phyloP scores from a whole-genome alignment of 2,797 vertebrate species.

The Enteromius viviparus region DNA sequence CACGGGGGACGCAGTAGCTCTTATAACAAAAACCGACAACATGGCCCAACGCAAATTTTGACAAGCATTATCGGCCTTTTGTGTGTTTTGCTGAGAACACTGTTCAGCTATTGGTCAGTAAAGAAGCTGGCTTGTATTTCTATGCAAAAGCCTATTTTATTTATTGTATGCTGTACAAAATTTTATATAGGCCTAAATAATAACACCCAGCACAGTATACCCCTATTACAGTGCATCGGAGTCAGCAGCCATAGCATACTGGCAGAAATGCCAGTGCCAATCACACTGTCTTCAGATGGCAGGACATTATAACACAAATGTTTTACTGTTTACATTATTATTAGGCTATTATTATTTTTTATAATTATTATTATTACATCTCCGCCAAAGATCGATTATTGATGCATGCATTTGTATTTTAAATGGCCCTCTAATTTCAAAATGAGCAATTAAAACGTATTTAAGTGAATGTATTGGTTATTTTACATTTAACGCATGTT shows the following conservation, averaged over 20 bases:
- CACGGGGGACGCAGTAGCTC: constrained; percentile 23
- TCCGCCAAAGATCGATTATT: constrained; percentile 80
- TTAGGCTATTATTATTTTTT: constrained; percentile 62
- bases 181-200: constrained; percentile 41
- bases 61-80: constrained; percentile 24
- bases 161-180: constrained; percentile 68
- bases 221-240: constrained; percentile 31
- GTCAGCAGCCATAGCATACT: constrained; percentile 43
- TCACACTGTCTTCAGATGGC: constrained; percentile 54
- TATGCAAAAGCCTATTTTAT: constrained; percentile 70
- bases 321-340: constrained; percentile 65
- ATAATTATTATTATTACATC: constrained; percentile 62
- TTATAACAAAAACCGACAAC: not conserved
- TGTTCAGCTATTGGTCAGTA: constrained; percentile 35
- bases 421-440: constrained; percentile 65
- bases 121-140: constrained; percentile 44
- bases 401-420: constrained; percentile 80
- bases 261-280: constrained; percentile 29
- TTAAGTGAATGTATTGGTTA: constrained; percentile 84
- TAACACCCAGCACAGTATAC: not conserved
- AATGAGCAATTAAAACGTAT: constrained; percentile 68
- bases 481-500: constrained; percentile 77
- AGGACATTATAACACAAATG: constrained; percentile 45
- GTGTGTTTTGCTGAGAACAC: constrained; percentile 31
- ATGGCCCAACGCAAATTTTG: not conserved